Percentiles rank a stretch among this genome's conserved stretches.
Evolutionary conservation across 2,113 vertebrate species (phyloP).

Genomic region (Casuarius casuarius): DNA sequence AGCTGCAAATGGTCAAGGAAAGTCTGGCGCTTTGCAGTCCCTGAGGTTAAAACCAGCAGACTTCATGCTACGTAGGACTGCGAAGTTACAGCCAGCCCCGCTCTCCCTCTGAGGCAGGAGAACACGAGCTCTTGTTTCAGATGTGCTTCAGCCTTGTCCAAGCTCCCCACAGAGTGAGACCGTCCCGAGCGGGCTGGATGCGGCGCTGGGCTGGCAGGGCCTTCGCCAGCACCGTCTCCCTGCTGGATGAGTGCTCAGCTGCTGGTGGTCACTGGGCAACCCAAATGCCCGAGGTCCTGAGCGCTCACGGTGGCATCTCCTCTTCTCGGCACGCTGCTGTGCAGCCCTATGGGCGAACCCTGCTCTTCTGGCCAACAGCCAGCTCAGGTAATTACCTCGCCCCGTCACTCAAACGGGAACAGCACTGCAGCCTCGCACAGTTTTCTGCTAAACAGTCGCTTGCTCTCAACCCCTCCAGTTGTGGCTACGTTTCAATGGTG

Average conservation of each 20-base stretch:
- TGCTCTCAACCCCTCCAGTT: background rate
- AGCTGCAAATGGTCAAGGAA: background rate
- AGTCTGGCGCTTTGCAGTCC: background rate
- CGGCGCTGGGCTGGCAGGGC: no score
- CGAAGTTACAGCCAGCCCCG: rapidly evolving
- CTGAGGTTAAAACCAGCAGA: background rate
- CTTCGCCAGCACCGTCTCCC: background rate
- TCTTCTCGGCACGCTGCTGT: background rate
- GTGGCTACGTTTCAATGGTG: background rate
- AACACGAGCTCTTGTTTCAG: background rate
- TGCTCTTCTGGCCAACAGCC: background rate
- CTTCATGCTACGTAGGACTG: background rate
- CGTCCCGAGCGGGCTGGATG: no score
- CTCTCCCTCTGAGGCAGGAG: rapidly evolving
- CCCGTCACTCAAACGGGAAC: background rate
- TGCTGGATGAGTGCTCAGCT: background rate
- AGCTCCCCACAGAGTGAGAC: background rate
- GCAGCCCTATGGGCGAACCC: background rate
- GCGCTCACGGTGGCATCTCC: background rate
- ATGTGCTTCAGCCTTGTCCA: background rate
- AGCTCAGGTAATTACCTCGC: background rate
- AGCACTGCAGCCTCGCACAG: background rate
- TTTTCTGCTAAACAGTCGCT: background rate
- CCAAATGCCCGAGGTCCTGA: background rate
- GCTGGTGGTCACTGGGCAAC: background rate